Base-by-base conservation (phyloP, 2,113 vertebrate species). In the Psittacara wagleri region DNA sequence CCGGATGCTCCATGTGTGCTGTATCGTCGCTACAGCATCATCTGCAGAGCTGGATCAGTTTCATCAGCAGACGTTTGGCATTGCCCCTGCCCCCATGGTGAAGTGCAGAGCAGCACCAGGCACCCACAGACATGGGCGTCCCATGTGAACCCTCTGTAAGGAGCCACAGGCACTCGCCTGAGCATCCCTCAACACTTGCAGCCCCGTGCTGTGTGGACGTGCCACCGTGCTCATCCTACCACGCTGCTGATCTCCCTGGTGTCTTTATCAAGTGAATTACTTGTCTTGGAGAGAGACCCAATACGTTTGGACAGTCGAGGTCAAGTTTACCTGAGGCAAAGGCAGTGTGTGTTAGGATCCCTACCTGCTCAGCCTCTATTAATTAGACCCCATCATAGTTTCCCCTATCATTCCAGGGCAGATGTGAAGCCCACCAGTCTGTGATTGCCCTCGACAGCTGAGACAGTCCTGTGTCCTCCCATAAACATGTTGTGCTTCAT, bases 21-120 rank as follows among this genome's bases (percentile, higher is more conserved):
- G 31, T 43, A 52, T 44, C 1, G 1, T 17, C 8, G 1, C 57
- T 43, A 20, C 6, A 8, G 52, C 62, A 11, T 23, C 1, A 1
- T 15, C 33, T 31, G 11, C 39, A n/a, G 33, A 59, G 37, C 37
- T 46, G 78, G 12, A 17, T 18, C 57, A 13, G 74, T 14, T n/a
- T 15, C 10, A 19, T 10, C 27, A 8, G 54, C 48, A 29, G 44
- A 5, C 13, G 6, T 11, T 69, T 74, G 64, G 25, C 33, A 2
- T 48, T 12, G 59, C 11, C 24, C 12, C 41, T 33, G 64, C 35
- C n/a, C 59, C 59, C 0, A 0, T 2, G 4, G 11, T 4, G 37
- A 85, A 28, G 48, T 3, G 9, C 51, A 48, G 51, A 63, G 52
- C 46, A 31, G 1, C 1, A 37, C 52, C 70, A 20, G 61, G 46